These are phyloP conservation scores for Sebastes taczanowskii DNA, from an alignment of 2,797 vertebrate genomes.

Conservation along the genomic window DNA sequence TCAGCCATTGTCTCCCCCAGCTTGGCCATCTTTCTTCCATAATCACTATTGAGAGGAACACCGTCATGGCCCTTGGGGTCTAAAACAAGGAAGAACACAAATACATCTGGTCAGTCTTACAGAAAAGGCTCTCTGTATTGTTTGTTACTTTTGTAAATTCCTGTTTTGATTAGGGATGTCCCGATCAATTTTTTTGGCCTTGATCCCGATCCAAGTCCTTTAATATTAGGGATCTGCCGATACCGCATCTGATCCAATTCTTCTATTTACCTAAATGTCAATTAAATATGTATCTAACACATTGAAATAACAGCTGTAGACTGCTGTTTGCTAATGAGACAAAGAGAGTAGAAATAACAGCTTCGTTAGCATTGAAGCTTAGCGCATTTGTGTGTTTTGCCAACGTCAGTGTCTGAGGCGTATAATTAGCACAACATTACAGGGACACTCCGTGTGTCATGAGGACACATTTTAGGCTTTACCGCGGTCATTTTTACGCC, in stretches of 20 bases:
- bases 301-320: too few species aligned
- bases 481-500: too few species aligned
- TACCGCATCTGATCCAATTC: neutral
- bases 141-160: neutral
- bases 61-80: neutral
- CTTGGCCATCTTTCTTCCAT: neutral
- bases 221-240: neutral
- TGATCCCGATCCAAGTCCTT: neutral
- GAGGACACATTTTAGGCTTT: too few species aligned
- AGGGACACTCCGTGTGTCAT: too few species aligned
- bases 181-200: neutral
- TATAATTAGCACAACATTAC: too few species aligned
- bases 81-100: conserved; percentile 14
- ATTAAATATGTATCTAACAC: too few species aligned
- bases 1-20: neutral
- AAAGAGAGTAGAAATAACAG: too few species aligned
- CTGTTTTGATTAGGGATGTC: neutral
- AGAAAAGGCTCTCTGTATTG: neutral
- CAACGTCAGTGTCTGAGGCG: too few species aligned
- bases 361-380: too few species aligned
- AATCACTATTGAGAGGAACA: neutral
- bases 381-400: too few species aligned
- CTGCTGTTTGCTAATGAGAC: too few species aligned
- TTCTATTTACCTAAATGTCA: neutral
- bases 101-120: neutral